Evolutionary conservation across 2,888 invertebrate species (phyloP).

Genomic region (Orchesella flavescens): DNA sequence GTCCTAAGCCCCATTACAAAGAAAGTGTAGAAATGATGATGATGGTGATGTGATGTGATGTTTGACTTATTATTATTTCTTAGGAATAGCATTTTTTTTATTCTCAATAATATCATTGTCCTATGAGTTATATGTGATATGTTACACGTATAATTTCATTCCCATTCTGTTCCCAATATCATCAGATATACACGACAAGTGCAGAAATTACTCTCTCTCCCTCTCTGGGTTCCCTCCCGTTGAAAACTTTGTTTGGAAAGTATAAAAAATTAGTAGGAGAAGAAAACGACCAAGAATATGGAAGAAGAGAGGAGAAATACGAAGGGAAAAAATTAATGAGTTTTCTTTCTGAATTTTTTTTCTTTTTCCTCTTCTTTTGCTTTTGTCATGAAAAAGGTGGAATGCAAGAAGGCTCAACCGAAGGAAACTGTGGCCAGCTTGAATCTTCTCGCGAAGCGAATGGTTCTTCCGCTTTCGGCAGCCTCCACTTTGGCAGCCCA

Average conservation of each 20-base stretch:
- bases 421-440: conserved; percentile 43
- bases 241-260: conserved; percentile 37
- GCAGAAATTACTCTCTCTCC: conserved; percentile 48
- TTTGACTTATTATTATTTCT: too few species aligned
- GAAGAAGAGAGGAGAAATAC: conserved; percentile 32
- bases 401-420: conserved; percentile 86
- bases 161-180: background rate
- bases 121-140: too few species aligned
- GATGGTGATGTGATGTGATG: too few species aligned
- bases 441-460: conserved; percentile 34
- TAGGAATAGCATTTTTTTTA: too few species aligned
- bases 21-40: too few species aligned
- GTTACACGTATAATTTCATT: too few species aligned
- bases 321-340: conserved; percentile 59
- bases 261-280: conserved; percentile 31
- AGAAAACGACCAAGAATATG: conserved; percentile 15
- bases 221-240: background rate
- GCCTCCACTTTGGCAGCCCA: conserved; percentile 78
- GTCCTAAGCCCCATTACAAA: too few species aligned
- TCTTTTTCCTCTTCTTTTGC: conserved; percentile 3
- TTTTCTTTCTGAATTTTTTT: conserved; percentile 53
- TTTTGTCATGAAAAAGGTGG: conserved; percentile 75
- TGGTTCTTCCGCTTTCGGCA: conserved; percentile 52
- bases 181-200: conserved; percentile 39
- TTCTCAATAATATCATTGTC: too few species aligned